A percentile compares a stretch with the other conserved stretches of the same genome.
These are phyloP conservation scores for Danio kyathit DNA, from an alignment of 2,797 vertebrate genomes.

Conservation along the genomic window DNA sequence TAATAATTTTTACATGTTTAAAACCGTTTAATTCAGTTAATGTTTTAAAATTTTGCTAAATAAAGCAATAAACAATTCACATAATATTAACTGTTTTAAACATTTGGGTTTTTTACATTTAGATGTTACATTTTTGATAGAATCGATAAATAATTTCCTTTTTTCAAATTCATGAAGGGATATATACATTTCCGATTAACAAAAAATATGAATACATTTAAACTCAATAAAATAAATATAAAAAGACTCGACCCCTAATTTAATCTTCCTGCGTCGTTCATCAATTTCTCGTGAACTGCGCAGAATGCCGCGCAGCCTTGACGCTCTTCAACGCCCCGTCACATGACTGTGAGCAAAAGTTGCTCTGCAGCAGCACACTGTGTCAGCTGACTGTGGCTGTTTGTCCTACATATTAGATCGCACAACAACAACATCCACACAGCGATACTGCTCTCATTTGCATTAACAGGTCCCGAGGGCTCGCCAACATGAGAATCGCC, in stretches of 20 bases:
- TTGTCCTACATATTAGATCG: neutral
- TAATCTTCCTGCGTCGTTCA: neutral
- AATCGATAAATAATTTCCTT: neutral
- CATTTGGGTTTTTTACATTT: too few species aligned
- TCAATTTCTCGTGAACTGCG: neutral
- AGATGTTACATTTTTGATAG: too few species aligned
- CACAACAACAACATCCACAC: neutral
- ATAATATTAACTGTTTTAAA: neutral
- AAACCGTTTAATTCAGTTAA: neutral
- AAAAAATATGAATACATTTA: too few species aligned
- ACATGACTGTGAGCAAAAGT: constrained; percentile 36
- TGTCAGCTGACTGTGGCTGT: constrained; percentile 51
- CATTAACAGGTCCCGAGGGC: neutral
- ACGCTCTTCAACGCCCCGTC: constrained; percentile 3
- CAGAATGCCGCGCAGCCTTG: constrained; percentile 19
- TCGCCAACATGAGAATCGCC: constrained; percentile 55
- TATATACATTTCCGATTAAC: too few species aligned
- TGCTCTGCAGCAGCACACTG: neutral
- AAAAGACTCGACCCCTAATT: neutral
- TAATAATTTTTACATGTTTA: neutral
- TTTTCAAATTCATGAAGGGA: too few species aligned
- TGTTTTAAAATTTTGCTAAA: neutral
- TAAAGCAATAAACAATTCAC: neutral
- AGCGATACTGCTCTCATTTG: neutral
- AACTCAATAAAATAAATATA: neutral